These are phyloP conservation scores for Stenodema calcarata DNA, from an alignment of 2,888 invertebrate species.

Conservation along the genomic window DNA sequence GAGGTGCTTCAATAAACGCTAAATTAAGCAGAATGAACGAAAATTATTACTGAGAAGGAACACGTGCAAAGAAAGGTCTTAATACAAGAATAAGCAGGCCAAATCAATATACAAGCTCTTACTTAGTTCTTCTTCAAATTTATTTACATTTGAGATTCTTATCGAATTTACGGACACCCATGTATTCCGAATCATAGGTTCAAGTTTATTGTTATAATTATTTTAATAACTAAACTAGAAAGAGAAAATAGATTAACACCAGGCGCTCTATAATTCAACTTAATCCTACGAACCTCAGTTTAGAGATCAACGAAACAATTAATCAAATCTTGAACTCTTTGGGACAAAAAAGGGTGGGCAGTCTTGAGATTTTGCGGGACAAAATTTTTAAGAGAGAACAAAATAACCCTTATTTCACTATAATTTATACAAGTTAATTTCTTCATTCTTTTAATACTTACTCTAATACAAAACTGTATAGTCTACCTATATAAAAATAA, in stretches of 20 bases:
- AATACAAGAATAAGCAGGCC: neutral
- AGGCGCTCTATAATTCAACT: neutral
- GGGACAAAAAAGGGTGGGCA: neutral
- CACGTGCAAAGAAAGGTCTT: neutral
- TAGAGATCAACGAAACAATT: neutral
- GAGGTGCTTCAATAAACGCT: neutral
- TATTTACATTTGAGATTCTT: neutral
- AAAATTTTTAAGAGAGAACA: neutral
- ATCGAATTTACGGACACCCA: neutral
- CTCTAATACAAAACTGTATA: neutral
- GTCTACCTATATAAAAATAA: neutral
- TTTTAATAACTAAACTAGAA: neutral
- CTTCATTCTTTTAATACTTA: neutral
- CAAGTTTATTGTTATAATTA: neutral
- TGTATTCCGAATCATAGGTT: neutral
- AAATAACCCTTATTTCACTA: neutral
- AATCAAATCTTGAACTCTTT: neutral
- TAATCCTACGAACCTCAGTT: neutral
- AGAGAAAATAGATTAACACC: neutral
- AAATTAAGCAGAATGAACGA: neutral
- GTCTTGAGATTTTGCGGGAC: neutral
- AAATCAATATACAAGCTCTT: neutral
- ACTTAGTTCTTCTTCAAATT: neutral
- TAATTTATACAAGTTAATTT: neutral
- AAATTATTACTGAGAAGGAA: neutral